A percentile compares a stretch with the other conserved stretches of the same genome.
These are phyloP conservation scores for Spodoptera exigua DNA, from an alignment of 2,888 invertebrate species.

Conservation along the genomic window DNA sequence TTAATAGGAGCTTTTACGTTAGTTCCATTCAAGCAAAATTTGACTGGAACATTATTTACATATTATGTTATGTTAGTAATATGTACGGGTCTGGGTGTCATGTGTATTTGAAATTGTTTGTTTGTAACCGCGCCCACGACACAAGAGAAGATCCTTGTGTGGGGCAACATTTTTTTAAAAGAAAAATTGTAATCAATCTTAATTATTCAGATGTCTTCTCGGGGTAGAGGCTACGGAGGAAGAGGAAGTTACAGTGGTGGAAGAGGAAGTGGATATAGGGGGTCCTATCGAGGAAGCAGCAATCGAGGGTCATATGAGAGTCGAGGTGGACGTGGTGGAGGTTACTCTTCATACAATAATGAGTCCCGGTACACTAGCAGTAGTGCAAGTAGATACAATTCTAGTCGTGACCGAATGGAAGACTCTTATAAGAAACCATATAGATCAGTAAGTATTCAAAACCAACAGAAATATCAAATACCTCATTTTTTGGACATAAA, in stretches of 20 bases:
- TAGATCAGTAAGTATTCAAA: slow-evolving; percentile 77
- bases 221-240: slow-evolving; percentile 83
- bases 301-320: slow-evolving; percentile 80
- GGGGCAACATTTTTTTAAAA: no score
- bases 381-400: slow-evolving; percentile 78
- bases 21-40: no score
- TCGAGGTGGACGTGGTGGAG: slow-evolving; percentile 81
- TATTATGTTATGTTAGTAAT: no score
- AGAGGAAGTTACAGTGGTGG: slow-evolving; percentile 77
- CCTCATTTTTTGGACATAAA: background rate
- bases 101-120: no score
- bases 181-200: background rate
- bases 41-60: no score
- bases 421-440: slow-evolving; percentile 86
- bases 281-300: slow-evolving; percentile 79
- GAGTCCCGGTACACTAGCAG: slow-evolving; percentile 81
- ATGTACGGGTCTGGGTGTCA: no score
- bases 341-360: slow-evolving; percentile 80
- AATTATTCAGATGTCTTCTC: slow-evolving; percentile 79
- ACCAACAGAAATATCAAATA: background rate
- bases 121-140: no score
- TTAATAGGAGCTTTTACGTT: no score
- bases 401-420: slow-evolving; percentile 80
- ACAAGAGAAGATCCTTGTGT: no score
- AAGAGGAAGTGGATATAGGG: slow-evolving; percentile 78